Percentiles rank a stretch among this genome's conserved stretches.
Evolutionary conservation across 2,888 invertebrate species (phyloP).

Genomic region (Bhutanitis thaidina): DNA sequence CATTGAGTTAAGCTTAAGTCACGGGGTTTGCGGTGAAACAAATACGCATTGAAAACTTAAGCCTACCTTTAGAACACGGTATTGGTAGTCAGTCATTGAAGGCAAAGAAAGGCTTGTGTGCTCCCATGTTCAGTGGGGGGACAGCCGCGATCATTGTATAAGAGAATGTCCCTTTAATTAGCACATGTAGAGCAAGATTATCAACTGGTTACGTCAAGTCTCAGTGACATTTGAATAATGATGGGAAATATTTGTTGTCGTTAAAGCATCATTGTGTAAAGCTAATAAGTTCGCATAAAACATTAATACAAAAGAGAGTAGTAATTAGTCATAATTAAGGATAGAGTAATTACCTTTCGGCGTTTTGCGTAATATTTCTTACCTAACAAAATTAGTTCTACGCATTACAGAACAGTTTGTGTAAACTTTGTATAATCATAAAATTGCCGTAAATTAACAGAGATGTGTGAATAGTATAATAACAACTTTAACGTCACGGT

Average conservation of each 20-base stretch:
- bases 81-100: slow-evolving; percentile 66
- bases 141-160: slow-evolving; percentile 72
- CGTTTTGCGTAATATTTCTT: too few relatives aligned
- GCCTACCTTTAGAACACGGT: slow-evolving; percentile 51
- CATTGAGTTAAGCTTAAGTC: slow-evolving; percentile 8
- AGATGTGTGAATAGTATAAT: too few relatives aligned
- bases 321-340: not conserved
- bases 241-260: slow-evolving; percentile 28
- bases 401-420: too few relatives aligned
- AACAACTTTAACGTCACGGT: too few relatives aligned
- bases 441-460: too few relatives aligned
- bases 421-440: too few relatives aligned
- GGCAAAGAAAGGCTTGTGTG: slow-evolving; percentile 51
- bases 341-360: not conserved
- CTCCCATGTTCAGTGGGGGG: slow-evolving; percentile 47
- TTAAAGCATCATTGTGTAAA: not conserved
- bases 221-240: slow-evolving; percentile 68
- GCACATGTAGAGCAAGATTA: slow-evolving; percentile 72
- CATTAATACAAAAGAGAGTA: not conserved
- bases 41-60: slow-evolving; percentile 61
- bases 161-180: slow-evolving; percentile 67
- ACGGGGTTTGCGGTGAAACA: slow-evolving; percentile 45
- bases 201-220: slow-evolving; percentile 55
- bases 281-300: not conserved
- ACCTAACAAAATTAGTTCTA: too few relatives aligned